phyloP scores from a whole-genome alignment of 2,797 vertebrate species.

The Lepus townsendii region DNA sequence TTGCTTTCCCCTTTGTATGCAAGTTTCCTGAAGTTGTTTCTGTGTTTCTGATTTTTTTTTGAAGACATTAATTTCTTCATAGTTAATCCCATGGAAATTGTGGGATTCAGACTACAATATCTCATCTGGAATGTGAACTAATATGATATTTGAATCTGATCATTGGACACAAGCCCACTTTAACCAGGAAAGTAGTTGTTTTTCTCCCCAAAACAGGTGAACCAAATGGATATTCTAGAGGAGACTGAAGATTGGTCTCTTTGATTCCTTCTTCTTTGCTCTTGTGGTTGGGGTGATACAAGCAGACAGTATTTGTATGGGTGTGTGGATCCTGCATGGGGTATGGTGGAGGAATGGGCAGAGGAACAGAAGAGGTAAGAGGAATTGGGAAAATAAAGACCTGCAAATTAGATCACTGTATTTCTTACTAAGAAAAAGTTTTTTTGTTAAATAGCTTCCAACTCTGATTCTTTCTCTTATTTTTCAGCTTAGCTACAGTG shows the following conservation, averaged over 20 bases:
- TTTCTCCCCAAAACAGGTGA: not conserved
- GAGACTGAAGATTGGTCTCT: not conserved
- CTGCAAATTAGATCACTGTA: not conserved
- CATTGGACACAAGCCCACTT: not conserved
- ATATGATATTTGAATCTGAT: not conserved
- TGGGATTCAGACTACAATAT: not conserved
- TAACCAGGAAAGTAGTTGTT: conserved; percentile 13
- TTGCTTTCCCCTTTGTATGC: not conserved
- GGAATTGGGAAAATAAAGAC: not conserved
- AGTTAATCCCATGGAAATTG: not conserved
- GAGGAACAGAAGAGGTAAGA: not conserved
- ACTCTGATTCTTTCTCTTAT: not conserved
- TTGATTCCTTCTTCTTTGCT: not conserved
- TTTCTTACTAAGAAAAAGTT: not conserved
- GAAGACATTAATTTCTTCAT: conserved; percentile 39
- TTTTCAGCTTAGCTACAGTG: not conserved
- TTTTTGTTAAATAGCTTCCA: not conserved
- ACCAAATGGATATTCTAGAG: not conserved
- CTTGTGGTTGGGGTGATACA: not conserved
- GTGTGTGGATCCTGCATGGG: not conserved
- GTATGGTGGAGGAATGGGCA: not conserved
- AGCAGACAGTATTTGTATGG: not conserved
- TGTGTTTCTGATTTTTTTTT: conserved; percentile 37
- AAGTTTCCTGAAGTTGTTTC: conserved; percentile 11
- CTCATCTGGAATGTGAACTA: not conserved